Conservation (phyloP, 2,888 invertebrate species). For the Thumatha senex region DNA sequence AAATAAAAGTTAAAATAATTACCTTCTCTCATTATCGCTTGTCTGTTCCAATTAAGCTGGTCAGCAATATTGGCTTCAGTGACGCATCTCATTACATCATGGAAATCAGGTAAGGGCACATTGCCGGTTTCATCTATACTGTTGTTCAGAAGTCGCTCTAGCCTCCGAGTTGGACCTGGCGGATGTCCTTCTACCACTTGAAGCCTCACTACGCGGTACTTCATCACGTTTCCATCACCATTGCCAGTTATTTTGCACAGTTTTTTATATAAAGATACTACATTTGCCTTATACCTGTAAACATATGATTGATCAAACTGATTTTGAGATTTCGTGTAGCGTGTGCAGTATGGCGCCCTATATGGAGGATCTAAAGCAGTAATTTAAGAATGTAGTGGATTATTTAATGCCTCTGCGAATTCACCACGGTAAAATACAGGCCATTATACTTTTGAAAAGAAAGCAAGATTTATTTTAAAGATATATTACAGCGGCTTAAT, state of each 20-base stretch:
- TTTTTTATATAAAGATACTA: conserved; percentile 52
- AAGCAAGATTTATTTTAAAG: no score
- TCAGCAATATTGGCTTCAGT: conserved; percentile 42
- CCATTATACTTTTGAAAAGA: no score
- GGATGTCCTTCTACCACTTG: conserved; percentile 48
- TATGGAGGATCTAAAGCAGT: no score
- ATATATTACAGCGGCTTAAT: no score
- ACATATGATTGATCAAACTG: background rate
- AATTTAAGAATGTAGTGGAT: no score
- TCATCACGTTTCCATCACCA: conserved; percentile 39
- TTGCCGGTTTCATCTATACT: conserved; percentile 50
- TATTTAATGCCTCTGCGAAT: no score
- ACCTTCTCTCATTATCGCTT: conserved; percentile 57
- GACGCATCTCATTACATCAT: conserved; percentile 68
- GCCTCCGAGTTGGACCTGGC: conserved; percentile 52
- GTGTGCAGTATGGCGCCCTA: no score
- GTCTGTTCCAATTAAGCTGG: conserved; percentile 45
- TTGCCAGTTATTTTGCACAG: conserved; percentile 46
- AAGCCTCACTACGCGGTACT: conserved; percentile 47
- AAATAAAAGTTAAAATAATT: background rate
- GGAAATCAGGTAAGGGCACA: conserved; percentile 74
- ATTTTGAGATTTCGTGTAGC: no score
- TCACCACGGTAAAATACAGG: no score
- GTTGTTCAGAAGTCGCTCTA: conserved; percentile 57
- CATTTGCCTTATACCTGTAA: conserved; percentile 49